A percentile compares a stretch with the other conserved stretches of the same genome.
Evolutionary conservation across 2,888 invertebrate genomes (phyloP).

Genomic region (Drosophila cognata): DNA sequence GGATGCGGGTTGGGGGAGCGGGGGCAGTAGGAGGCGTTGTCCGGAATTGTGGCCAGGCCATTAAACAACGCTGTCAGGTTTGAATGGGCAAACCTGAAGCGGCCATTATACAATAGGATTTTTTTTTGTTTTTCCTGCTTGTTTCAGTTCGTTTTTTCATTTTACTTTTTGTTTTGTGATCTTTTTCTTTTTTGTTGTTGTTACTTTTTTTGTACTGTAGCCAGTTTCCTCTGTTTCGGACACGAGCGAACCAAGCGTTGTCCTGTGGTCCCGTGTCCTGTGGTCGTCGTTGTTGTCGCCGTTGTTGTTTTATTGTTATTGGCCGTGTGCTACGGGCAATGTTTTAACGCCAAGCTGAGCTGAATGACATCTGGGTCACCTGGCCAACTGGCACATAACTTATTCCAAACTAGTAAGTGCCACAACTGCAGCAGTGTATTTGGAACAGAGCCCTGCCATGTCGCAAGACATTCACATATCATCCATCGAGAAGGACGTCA

Average conservation of each 20-base stretch:
- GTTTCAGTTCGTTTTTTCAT: constrained; percentile 8
- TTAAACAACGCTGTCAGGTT: constrained; percentile 79
- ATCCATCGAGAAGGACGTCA: constrained; percentile 14
- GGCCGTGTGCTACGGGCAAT: constrained; percentile 67
- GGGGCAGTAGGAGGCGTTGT: constrained; percentile 33
- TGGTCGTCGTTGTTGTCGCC: constrained; percentile 43
- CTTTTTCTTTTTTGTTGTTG: constrained; percentile 16
- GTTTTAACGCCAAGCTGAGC: constrained; percentile 65
- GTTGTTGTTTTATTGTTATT: constrained; percentile 73
- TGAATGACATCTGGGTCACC: constrained; percentile 79
- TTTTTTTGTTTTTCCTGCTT: constrained; percentile 16
- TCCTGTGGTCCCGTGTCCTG: constrained; percentile 27
- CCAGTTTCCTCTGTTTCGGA: constrained; percentile 48
- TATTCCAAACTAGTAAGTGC: constrained; percentile 27
- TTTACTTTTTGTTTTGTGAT: constrained; percentile 20
- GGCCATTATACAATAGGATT: constrained; percentile 77
- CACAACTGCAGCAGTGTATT: neutral
- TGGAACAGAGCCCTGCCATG: neutral
- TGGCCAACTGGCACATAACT: constrained; percentile 62
- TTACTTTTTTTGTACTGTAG: constrained; percentile 16
- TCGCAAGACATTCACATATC: constrained; percentile 10
- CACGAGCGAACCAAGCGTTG: constrained; percentile 25
- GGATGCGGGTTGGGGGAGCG: neutral
- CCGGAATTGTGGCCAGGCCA: constrained; percentile 68
- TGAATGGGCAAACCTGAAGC: constrained; percentile 76